Evolutionary conservation across 2,797 vertebrate genomes (phyloP).

Genomic region (Takifugu ocellatus): DNA sequence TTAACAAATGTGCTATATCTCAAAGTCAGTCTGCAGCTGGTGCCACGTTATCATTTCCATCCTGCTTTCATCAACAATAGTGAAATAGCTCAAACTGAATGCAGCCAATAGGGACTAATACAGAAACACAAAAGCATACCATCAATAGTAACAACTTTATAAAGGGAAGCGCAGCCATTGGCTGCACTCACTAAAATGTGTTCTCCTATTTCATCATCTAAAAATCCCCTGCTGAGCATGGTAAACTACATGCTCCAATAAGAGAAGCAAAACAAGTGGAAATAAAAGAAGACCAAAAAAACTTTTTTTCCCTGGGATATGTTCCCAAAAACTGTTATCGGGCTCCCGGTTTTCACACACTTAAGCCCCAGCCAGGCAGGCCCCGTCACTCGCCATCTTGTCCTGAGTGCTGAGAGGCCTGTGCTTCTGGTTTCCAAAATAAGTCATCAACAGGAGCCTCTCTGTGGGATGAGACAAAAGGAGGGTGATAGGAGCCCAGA

Average conservation of each 20-base stretch:
- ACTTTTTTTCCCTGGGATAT: constrained; percentile 63
- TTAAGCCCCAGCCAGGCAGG: constrained; percentile 77
- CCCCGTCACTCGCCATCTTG: constrained; percentile 82
- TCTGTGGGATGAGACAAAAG: constrained; percentile 63
- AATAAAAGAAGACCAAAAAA: constrained; percentile 57
- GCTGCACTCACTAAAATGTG: constrained; percentile 18
- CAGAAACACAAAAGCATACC: constrained; percentile 35
- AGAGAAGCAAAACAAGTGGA: constrained; percentile 30
- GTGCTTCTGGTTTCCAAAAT: constrained; percentile 83
- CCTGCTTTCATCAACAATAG: constrained; percentile 26
- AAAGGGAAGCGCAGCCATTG: constrained; percentile 36
- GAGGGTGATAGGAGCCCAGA: constrained; percentile 63
- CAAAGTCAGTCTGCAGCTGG: constrained; percentile 18
- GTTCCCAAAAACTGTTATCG: constrained; percentile 85
- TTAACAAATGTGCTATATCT: background rate
- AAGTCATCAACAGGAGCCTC: constrained; percentile 77
- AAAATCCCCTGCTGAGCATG: constrained; percentile 32
- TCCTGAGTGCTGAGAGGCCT: constrained; percentile 76
- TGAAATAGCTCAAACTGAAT: constrained; percentile 38
- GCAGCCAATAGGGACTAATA: constrained; percentile 42
- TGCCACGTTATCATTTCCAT: constrained; percentile 38
- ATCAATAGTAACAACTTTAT: constrained; percentile 44
- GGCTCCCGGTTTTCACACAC: constrained; percentile 79
- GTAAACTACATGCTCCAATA: constrained; percentile 24
- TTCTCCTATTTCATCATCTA: constrained; percentile 28